Base-by-base conservation (phyloP, 2,888 invertebrate genomes). In the Heteromurus nitidus region DNA sequence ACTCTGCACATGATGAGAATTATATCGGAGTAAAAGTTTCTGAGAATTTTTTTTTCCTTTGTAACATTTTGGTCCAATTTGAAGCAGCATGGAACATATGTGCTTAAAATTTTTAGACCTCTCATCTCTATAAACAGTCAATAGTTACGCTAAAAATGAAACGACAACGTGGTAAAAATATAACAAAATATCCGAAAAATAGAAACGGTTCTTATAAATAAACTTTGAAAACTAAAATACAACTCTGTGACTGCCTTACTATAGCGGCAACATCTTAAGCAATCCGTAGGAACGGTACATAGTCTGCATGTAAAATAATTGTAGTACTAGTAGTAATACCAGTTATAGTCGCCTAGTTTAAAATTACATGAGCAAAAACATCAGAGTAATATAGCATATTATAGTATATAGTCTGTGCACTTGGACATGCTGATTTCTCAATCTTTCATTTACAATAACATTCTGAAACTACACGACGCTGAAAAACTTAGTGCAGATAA, bases 331-430 rank as follows among this genome's bases (percentile, higher is more conserved):
- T 73, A 50, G 28, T 50, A 68, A 79, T 79, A 79, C 77, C 64
- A 73, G 80, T 74, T 73, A 22, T 74, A 76, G 55, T 75, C 68
- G 65, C 53, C 58, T 67, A 68, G 74, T 84, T n/a, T 81, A 79
- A 84, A 83, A 84, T 84, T 84, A 84, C 83, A 84, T 84, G 83
- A 84, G 83, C 83, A 84, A 84, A 84, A 77, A 81, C 81, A 84
- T 84, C 83, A 81, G 77, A 84, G 81, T 80, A 80, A 75, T 75
- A 68, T 74, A 80, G 75, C 80, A 67, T 64, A 64, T 64, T 58
- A 73, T 60, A 60, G 72, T 73, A 70, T 80, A 76, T 83, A 74
- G 83, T 84, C 81, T 84, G 83, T 84, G 83, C 83, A 84, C 80
- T 67, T 80, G 80, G 80, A 80, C 80, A 80, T 80, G 77, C 77